Percentiles rank a stretch among this genome's conserved stretches.
These are phyloP conservation scores for Heterotilapia buettikoferi DNA, from an alignment of 2,113 vertebrate species.

Conservation along the genomic window DNA sequence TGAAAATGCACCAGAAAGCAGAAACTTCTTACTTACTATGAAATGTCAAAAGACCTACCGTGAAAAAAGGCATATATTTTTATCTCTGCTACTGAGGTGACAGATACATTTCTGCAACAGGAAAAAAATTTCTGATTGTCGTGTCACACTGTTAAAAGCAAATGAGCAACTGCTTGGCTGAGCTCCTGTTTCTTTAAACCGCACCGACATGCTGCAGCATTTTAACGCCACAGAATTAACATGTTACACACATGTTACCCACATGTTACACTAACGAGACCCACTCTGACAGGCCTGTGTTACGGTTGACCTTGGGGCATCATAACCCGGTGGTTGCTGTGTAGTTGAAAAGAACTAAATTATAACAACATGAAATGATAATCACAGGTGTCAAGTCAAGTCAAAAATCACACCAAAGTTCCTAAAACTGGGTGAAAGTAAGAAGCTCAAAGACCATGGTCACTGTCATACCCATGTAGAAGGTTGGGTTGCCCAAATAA, in stretches of 20 bases:
- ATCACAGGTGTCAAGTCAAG: neutral
- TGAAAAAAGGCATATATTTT: neutral
- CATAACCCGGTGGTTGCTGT: neutral
- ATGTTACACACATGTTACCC: neutral
- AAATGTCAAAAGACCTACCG: neutral
- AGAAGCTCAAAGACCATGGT: neutral
- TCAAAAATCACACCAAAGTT: neutral
- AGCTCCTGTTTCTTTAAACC: neutral
- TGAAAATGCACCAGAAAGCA: neutral
- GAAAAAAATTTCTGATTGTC: neutral
- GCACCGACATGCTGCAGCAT: neutral
- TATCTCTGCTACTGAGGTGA: neutral
- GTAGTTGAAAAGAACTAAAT: slow-evolving; percentile 4
- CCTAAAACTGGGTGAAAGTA: neutral
- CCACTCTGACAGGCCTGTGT: neutral
- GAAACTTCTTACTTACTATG: neutral
- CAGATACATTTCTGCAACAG: neutral
- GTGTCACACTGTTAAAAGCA: neutral
- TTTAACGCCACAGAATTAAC: neutral
- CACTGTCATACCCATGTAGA: neutral
- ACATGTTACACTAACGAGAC: neutral
- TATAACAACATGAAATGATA: slow-evolving; percentile 18
- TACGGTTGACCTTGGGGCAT: neutral
- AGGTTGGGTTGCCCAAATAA: neutral
- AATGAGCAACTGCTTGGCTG: neutral